phyloP scores from a whole-genome alignment of 2,113 vertebrate species.

The Pangasianodon gigas region DNA sequence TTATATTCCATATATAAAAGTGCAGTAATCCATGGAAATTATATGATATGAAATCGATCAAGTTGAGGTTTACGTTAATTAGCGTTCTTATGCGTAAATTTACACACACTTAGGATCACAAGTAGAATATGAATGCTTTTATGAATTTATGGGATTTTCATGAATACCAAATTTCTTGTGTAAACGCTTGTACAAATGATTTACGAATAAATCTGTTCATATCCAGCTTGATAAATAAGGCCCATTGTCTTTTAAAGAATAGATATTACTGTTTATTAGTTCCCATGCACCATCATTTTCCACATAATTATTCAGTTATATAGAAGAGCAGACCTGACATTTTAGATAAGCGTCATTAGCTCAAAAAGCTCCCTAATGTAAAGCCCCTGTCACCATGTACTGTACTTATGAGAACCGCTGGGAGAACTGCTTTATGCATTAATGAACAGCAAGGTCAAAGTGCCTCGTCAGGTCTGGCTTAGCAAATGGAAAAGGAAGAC shows the following conservation, averaged over 20 bases:
- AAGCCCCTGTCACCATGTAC: conserved; percentile 55
- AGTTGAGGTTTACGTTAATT: neutral
- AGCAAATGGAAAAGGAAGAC: conserved; percentile 56
- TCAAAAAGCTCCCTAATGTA: conserved; percentile 58
- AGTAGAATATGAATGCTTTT: neutral
- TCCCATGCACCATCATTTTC: conserved; percentile 6
- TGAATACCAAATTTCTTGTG: neutral
- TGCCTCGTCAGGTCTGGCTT: conserved; percentile 60
- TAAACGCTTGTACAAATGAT: neutral
- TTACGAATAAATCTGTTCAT: neutral
- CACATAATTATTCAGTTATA: conserved; percentile 31
- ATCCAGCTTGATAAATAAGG: neutral
- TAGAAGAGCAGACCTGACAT: conserved; percentile 5
- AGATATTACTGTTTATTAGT: conserved; percentile 3
- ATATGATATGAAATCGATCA: neutral
- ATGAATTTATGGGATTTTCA: neutral
- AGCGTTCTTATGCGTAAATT: neutral
- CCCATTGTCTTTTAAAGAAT: neutral
- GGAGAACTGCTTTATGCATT: conserved; percentile 68
- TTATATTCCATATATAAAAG: neutral
- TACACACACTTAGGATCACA: neutral
- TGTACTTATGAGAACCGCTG: conserved; percentile 51
- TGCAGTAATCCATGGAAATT: neutral
- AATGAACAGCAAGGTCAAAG: conserved; percentile 70
- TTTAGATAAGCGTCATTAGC: conserved; percentile 62